Conservation (phyloP, 2,797 vertebrate species). For the Chiloscyllium punctatum region DNA sequence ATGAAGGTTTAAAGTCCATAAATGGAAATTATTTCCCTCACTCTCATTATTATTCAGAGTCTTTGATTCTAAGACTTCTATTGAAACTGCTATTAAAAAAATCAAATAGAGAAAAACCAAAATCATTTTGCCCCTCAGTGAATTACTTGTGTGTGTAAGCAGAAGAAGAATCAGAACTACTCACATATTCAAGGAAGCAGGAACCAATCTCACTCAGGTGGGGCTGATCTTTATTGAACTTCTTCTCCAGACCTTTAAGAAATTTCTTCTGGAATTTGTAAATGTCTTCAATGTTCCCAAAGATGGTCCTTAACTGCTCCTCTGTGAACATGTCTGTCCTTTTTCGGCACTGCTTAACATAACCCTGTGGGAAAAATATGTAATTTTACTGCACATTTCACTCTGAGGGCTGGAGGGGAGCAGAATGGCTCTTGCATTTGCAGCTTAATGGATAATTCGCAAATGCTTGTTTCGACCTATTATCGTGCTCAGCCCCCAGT, state of each 20-base stretch:
- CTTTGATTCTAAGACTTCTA: background rate
- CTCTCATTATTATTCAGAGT: background rate
- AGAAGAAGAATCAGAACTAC: slow-evolving; percentile 43
- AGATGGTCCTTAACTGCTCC: slow-evolving; percentile 85
- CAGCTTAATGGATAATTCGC: background rate
- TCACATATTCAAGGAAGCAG: slow-evolving; percentile 90
- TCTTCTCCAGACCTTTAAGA: slow-evolving; percentile 81
- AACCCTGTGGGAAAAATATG: slow-evolving; percentile 63
- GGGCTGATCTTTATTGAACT: slow-evolving; percentile 82
- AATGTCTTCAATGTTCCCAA: slow-evolving; percentile 93
- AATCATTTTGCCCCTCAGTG: background rate
- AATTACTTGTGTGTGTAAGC: too few relatives aligned
- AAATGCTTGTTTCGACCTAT: background rate
- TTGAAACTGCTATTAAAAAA: background rate
- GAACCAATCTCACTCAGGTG: slow-evolving; percentile 91
- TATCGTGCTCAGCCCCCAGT: background rate
- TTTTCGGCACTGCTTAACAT: slow-evolving; percentile 89
- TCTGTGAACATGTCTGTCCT: slow-evolving; percentile 90
- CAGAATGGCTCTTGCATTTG: background rate
- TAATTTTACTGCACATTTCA: background rate
- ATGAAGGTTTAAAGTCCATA: background rate
- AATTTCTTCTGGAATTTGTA: slow-evolving; percentile 91
- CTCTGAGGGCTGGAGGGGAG: too few relatives aligned
- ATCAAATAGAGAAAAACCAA: background rate
- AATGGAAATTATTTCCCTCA: background rate